Percentiles rank a stretch among this genome's conserved stretches.
Evolutionary conservation across 2,797 vertebrate species (phyloP).

Genomic region (Pseudomugil gertrudae): DNA sequence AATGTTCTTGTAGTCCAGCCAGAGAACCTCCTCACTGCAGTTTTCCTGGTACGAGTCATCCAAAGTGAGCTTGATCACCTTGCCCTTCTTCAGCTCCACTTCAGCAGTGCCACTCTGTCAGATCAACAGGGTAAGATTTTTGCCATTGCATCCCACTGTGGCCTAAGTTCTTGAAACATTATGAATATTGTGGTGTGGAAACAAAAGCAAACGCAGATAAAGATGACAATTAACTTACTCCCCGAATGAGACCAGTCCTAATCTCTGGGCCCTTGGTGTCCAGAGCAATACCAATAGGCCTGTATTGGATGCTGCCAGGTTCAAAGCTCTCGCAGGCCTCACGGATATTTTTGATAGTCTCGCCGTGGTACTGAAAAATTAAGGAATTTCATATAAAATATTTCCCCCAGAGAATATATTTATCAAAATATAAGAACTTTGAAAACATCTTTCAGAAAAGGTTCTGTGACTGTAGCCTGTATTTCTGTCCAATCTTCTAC

Average conservation of each 20-base stretch:
- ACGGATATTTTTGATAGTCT: conserved; percentile 94
- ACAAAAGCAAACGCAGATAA: not conserved
- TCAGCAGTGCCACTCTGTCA: conserved; percentile 93
- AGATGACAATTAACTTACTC: conserved; percentile 81
- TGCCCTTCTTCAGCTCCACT: conserved; percentile 93
- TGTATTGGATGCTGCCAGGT: conserved; percentile 93
- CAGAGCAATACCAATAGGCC: conserved; percentile 93
- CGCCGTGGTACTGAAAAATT: conserved; percentile 87
- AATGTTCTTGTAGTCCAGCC: conserved; percentile 98
- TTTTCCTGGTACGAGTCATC: conserved; percentile 90
- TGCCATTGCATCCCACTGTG: not conserved
- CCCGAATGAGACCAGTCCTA: conserved; percentile 95
- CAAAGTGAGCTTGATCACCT: conserved; percentile 89
- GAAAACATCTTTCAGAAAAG: not conserved
- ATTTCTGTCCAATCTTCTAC: not conserved
- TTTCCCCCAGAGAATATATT: not conserved
- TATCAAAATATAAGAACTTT: not conserved
- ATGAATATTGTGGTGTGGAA: not conserved
- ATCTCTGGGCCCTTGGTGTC: conserved; percentile 99
- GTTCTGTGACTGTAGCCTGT: conserved; percentile 3
- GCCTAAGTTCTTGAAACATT: not conserved
- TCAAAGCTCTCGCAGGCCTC: conserved; percentile 93
- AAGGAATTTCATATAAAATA: not conserved
- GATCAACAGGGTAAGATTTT: conserved; percentile 11
- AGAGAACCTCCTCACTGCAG: conserved; percentile 88